Evolutionary conservation across 2,888 invertebrate species (phyloP), one percentile per base, ranked within the genome.

Genomic region (Monochamus alternatus): DNA sequence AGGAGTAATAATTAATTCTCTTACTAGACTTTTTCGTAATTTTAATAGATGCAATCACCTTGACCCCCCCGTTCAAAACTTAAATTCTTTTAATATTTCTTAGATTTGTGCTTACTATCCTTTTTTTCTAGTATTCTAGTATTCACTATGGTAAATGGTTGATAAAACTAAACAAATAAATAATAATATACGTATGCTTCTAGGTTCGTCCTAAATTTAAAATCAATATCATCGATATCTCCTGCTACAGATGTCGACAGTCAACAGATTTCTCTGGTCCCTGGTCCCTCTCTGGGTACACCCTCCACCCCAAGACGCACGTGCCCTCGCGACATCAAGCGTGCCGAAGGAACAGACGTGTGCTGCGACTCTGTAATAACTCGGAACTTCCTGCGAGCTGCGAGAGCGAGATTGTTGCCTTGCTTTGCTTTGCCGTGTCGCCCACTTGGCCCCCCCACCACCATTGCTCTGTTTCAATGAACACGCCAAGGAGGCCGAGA

Each of bases 281-380:
- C 8, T 12, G 47, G 9, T 59, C 58, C 59, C 14, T 10, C 4
- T 47, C 51, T 58, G 43, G 10, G 44, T 30, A 30, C 12, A 44
- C 22, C 73, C 32, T 22, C 51, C 51, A 67, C 62, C 38, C 59
- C 9, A 38, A 67, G 10, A 38, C 77, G 77, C 80, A 80, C 80
- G 79, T 80, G 82, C 76, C 60, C 80, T 81, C 77, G 77, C 75
- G 81, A 80, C 80, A 80, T 82, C 80, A 77, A 83, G 80, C 81
- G 81, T 82, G 81, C 82, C 79, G 77, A 76, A 77, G 73, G 47
- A 64, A 64, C 44, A 31, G 79, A 76, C 81, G 81, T 80, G 80
- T 74, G 75, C 73, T 55, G 4, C 55, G 55, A 55, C 14, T 38
- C 38, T 38, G 81, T 77, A 73, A 52, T 62, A 78, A 76, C 75